Evolutionary conservation across 2,888 invertebrate genomes (phyloP).

Genomic region (Charanyca ferruginea): DNA sequence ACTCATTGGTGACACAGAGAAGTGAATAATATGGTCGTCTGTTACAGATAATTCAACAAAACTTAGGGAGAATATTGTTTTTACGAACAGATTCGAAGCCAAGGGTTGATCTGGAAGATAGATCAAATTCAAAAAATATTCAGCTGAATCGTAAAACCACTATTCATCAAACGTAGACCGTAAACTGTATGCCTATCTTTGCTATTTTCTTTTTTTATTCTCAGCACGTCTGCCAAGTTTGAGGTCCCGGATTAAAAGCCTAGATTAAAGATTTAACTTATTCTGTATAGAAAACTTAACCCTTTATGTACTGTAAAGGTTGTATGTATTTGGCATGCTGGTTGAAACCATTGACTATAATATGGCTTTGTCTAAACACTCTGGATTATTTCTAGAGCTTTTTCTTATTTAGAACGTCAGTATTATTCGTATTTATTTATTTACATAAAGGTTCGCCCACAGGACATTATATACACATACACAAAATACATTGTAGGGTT

Average conservation of each 20-base stretch:
- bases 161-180: slow-evolving; percentile 20
- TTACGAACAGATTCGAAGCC: not conserved
- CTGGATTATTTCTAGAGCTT: too few species aligned
- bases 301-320: not conserved
- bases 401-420: too few species aligned
- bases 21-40: too few species aligned
- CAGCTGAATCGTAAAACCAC: slow-evolving; percentile 29
- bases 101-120: slow-evolving; percentile 1
- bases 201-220: slow-evolving; percentile 23
- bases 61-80: not conserved
- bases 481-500: too few species aligned
- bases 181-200: slow-evolving; percentile 17
- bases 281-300: not conserved
- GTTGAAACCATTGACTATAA: too few species aligned
- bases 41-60: not conserved
- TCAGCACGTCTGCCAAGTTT: slow-evolving; percentile 19
- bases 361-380: too few species aligned
- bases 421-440: too few species aligned
- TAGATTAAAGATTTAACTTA: not conserved
- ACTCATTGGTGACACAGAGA: too few species aligned
- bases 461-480: too few species aligned
- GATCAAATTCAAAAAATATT: slow-evolving; percentile 10
- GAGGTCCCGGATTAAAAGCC: not conserved
- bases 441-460: too few species aligned
- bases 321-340: too few species aligned